Evolutionary conservation across 2,113 vertebrate species (phyloP).

Genomic region (Anguilla japonica): DNA sequence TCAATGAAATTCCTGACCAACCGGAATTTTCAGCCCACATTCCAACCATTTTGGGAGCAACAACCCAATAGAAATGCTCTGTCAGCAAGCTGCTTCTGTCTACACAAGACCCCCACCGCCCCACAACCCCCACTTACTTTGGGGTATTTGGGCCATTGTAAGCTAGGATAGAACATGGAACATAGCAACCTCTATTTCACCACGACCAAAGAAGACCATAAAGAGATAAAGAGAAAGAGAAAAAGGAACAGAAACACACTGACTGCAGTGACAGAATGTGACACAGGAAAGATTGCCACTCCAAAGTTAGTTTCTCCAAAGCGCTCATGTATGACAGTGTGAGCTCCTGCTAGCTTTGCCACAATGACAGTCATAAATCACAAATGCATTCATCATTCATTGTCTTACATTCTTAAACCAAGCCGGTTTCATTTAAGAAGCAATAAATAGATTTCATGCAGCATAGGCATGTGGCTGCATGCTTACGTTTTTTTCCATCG

Average conservation of each 20-base stretch:
- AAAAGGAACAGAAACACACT: not conserved
- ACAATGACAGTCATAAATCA: not conserved
- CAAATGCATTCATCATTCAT: not conserved
- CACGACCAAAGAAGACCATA: not conserved
- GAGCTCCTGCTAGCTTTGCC: not conserved
- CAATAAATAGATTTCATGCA: not conserved
- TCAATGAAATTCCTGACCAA: no score
- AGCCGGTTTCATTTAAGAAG: not conserved
- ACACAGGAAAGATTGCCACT: not conserved
- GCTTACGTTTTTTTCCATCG: not conserved
- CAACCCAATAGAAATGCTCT: no score
- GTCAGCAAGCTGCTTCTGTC: no score
- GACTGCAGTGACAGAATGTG: not conserved
- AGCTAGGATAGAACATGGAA: not conserved
- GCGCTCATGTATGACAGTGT: not conserved
- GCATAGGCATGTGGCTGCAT: not conserved
- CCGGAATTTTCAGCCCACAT: no score
- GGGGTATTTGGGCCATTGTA: no score
- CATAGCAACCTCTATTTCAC: no score
- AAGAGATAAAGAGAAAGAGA: not conserved
- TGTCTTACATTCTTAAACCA: not conserved
- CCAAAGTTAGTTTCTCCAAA: not conserved
- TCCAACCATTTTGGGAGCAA: no score
- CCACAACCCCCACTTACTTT: no score
- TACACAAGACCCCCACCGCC: no score